Conservation (phyloP, 2,113 vertebrate genomes). For the Puffinus mauretanicus region DNA sequence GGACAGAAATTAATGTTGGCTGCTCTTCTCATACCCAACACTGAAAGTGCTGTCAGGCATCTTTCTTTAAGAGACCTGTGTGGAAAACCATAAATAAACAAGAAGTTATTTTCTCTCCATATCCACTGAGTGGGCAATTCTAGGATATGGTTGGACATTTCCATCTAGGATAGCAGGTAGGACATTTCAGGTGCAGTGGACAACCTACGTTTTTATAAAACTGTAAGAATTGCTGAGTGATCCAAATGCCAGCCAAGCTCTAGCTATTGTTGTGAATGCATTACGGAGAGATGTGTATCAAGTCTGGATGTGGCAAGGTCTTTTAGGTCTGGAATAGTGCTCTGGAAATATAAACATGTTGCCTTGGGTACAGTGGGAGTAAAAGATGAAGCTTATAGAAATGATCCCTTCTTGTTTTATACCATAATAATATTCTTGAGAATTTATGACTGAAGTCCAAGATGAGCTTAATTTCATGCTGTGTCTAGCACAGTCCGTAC, state of each 20-base stretch:
- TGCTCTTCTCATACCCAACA: not conserved
- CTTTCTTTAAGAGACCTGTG: not conserved
- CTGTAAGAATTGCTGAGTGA: not conserved
- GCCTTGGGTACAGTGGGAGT: not conserved
- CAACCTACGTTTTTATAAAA: not conserved
- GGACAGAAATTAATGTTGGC: not conserved
- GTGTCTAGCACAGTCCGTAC: not conserved
- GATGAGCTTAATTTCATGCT: not conserved
- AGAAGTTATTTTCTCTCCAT: not conserved
- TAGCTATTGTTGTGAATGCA: not conserved
- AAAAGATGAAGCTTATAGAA: not conserved
- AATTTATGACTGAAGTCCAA: not conserved
- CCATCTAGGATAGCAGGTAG: not conserved
- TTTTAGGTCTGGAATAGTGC: not conserved
- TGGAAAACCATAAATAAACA: not conserved
- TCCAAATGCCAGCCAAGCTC: not conserved
- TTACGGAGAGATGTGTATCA: not conserved
- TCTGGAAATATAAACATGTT: not conserved
- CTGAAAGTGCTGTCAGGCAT: not conserved
- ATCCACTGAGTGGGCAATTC: not conserved
- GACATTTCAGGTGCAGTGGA: not conserved
- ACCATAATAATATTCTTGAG: not conserved
- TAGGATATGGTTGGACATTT: not conserved
- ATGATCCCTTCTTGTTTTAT: not conserved
- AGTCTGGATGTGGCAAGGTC: not conserved